A percentile compares a stretch with the other conserved stretches of the same genome.
These are phyloP conservation scores for Sparus aurata DNA, from an alignment of 2,797 vertebrate genomes.

Conservation along the genomic window DNA sequence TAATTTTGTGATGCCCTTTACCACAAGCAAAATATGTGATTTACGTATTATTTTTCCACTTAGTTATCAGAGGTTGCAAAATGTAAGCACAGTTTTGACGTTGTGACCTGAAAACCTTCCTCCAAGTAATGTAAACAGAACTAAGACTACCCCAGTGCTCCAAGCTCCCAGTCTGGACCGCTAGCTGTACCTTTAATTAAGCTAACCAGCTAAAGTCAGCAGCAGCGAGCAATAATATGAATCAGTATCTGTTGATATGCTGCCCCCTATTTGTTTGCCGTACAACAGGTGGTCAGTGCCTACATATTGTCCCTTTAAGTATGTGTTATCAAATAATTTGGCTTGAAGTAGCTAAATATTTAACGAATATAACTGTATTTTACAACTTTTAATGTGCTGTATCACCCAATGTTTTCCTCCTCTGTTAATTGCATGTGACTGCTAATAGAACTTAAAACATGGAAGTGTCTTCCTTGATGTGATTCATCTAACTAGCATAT, in stretches of 20 bases:
- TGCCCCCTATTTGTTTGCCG: no score
- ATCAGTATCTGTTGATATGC: no score
- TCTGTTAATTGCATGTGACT: not conserved
- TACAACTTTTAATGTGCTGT: not conserved
- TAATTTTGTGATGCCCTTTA: conserved; percentile 8
- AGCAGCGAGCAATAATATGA: no score
- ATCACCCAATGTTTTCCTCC: not conserved
- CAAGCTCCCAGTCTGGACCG: no score
- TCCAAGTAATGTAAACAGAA: no score
- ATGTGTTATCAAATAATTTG: not conserved
- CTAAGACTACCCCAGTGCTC: no score
- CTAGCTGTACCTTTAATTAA: no score
- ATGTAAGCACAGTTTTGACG: no score
- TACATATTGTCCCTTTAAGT: not conserved
- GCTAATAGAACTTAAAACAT: not conserved
- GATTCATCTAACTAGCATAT: not conserved
- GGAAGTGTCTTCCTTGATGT: not conserved
- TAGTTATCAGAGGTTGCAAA: not conserved
- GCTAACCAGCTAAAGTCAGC: no score
- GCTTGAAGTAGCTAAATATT: conserved; percentile 2
- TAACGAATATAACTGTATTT: not conserved
- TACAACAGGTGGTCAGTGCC: no score
- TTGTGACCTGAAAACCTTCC: no score
- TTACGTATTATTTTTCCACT: not conserved
- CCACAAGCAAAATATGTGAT: conserved; percentile 1